A percentile compares a stretch with the other conserved stretches of the same genome.
phyloP scores from a whole-genome alignment of 2,797 vertebrate genomes.

The Rousettus madagascariensis region DNA sequence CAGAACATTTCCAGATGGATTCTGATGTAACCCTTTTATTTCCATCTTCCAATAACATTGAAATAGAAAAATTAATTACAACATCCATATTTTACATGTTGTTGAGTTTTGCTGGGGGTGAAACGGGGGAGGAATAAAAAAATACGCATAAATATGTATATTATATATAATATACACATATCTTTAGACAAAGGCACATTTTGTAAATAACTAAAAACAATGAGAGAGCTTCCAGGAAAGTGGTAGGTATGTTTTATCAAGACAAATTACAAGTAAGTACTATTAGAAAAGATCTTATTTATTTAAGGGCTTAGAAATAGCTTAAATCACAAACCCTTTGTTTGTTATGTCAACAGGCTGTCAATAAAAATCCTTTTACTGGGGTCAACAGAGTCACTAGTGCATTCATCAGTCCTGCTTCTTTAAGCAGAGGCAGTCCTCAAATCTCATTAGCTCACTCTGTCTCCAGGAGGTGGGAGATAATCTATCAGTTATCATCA shows the following conservation, averaged over 20 bases:
- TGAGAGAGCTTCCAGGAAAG: not conserved
- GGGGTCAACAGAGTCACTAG: not conserved
- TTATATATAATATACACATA: not conserved
- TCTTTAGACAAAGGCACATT: not conserved
- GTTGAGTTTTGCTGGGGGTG: not conserved
- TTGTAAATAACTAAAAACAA: slow-evolving; percentile 1
- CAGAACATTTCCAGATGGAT: slow-evolving; percentile 75
- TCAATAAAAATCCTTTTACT: slow-evolving; percentile 54
- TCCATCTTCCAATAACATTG: slow-evolving; percentile 11
- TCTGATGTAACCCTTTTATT: slow-evolving; percentile 78
- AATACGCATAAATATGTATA: fast-evolving
- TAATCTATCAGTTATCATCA: slow-evolving; percentile 40
- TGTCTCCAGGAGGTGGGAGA: slow-evolving; percentile 48
- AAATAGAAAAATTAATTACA: slow-evolving; percentile 63
- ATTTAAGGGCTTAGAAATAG: slow-evolving; percentile 41
- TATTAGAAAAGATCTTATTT: slow-evolving; percentile 34
- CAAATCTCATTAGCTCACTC: slow-evolving; percentile 76
- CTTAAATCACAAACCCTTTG: slow-evolving; percentile 47
- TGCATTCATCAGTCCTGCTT: slow-evolving; percentile 60
- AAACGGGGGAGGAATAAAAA: not conserved
- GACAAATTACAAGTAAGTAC: slow-evolving; percentile 39
- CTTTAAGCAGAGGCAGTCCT: slow-evolving; percentile 70
- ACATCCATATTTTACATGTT: not conserved
- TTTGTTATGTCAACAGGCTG: slow-evolving; percentile 56
- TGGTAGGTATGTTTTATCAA: slow-evolving; percentile 47